These are phyloP conservation scores for Yponomeuta plumbellus DNA, from an alignment of 2,888 invertebrate species.

Conservation along the genomic window DNA sequence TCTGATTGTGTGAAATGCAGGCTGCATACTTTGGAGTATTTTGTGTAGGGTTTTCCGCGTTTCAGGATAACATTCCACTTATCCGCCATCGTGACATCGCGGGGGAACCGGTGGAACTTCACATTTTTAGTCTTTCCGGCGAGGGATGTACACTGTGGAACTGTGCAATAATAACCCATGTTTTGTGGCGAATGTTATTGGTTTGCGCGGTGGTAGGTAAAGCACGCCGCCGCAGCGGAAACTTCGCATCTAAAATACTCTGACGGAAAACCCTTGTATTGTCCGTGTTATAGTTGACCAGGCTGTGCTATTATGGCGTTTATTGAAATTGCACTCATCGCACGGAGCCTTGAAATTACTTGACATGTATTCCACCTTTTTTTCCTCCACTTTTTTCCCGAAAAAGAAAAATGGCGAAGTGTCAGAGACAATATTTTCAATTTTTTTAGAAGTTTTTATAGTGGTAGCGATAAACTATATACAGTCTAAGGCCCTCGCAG, in stretches of 20 bases:
- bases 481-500: background rate
- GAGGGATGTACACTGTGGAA: slow-evolving; percentile 71
- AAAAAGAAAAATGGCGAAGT: slow-evolving; percentile 33
- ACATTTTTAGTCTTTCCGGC: slow-evolving; percentile 75
- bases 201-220: background rate
- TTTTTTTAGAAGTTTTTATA: background rate
- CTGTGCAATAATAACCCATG: slow-evolving; percentile 75
- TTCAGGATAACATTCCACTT: slow-evolving; percentile 66
- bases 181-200: slow-evolving; percentile 20
- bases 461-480: background rate
- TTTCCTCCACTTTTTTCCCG: slow-evolving; percentile 47
- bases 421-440: background rate
- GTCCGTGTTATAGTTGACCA: slow-evolving; percentile 43
- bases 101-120: slow-evolving; percentile 70
- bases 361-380: slow-evolving; percentile 70
- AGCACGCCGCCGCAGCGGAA: slow-evolving; percentile 9
- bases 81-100: slow-evolving; percentile 57
- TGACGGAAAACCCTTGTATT: slow-evolving; percentile 11
- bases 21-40: slow-evolving; percentile 73
- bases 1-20: slow-evolving; percentile 66
- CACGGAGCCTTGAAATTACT: slow-evolving; percentile 60
- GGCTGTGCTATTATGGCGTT: slow-evolving; percentile 60
- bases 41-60: slow-evolving; percentile 69
- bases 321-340: slow-evolving; percentile 69
- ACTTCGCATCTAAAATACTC: slow-evolving; percentile 8